Conservation (phyloP, 30 jellyfish, hydroid and myxozoan genomes). For the Nemopilema nomurai region DNA sequence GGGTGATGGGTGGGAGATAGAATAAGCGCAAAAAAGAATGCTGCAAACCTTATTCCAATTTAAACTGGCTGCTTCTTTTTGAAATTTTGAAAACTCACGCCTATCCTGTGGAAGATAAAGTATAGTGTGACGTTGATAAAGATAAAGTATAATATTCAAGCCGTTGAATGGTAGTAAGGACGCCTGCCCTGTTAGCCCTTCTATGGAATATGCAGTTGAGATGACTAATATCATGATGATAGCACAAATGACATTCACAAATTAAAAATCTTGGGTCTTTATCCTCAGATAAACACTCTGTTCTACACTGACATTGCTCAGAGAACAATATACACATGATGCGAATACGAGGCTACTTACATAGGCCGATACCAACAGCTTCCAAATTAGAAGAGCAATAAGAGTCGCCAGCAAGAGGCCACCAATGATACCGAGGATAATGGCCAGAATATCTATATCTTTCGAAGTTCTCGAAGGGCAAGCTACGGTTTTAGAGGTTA, state of each 20-base stretch:
- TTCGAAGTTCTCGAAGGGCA: slow-evolving; percentile 51
- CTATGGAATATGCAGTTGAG: no score
- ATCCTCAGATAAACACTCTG: no score
- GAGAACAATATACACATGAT: no score
- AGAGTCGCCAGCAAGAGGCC: slow-evolving; percentile 79
- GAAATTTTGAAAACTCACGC: slow-evolving; percentile 71
- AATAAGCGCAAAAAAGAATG: neutral
- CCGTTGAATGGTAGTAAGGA: no score
- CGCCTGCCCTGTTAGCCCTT: no score
- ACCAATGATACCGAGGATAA: slow-evolving; percentile 85
- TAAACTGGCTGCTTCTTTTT: slow-evolving; percentile 64
- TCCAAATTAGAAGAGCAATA: slow-evolving; percentile 79
- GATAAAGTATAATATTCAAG: no score
- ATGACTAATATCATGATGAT: no score
- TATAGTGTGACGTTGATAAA: neutral
- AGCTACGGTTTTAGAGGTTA: slow-evolving; percentile 11
- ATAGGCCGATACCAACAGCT: slow-evolving; percentile 72
- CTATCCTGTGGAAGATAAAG: slow-evolving; percentile 73
- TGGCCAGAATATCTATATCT: slow-evolving; percentile 61
- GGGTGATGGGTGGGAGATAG: neutral
- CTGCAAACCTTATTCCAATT: slow-evolving; percentile 84
- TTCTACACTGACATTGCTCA: no score
- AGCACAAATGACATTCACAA: no score
- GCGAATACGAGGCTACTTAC: no score
- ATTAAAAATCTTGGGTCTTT: no score